Base-by-base conservation (phyloP, 2,888 invertebrate species). In the Napeogenes inachia region DNA sequence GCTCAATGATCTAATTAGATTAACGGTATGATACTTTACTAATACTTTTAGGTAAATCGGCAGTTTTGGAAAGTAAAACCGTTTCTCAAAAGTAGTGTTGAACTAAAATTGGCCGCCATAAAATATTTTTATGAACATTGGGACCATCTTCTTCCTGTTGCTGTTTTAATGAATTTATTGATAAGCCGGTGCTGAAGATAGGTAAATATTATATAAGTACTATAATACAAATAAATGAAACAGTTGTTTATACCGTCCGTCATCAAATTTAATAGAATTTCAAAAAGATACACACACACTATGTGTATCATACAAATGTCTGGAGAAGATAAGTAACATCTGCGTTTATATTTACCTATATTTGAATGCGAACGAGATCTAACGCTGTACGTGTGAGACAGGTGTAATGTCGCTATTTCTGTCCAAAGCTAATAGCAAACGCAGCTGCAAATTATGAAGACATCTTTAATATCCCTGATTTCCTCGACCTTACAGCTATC, bases 391-490 rank as follows among this genome's bases (percentile, higher is more conserved):
- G 62, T 64, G 59, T 54, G 64, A 71, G 75, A 79, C 78, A 79
- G 79, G 75, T 79, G 78, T 69, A 68, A 69, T 69, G 70, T 66
- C 69, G 69, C 77, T 81, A 82, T 81, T 81, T 80, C 75, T 76
- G 78, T 75, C 62, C 60, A 65, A 66, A 69, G 64, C 66, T 65
- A 65, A 61, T 71, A 62, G 62, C 64, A 55, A 42, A 55, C 38
- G 45, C 54, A 35, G 42, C 42, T 35, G n/a, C 42, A 46, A 4
- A 38, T 60, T 56, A 60, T 60, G 33, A 60, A 46, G 38, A 21
- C 13, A 38, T 47, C 10, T 42, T 10, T 42, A 6, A 10, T 42
- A 10, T 10, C 3, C 0, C 2, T 12, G 2, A 42, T 42, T 10
- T 12, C 42, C 8, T 10, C 10, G 8, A 42, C 10, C 3, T 42